Percentiles rank a stretch among this genome's conserved stretches.
Evolutionary conservation across 1,140 invertebrate genomes (phyloP).

Genomic region (Drosophila santomea): DNA sequence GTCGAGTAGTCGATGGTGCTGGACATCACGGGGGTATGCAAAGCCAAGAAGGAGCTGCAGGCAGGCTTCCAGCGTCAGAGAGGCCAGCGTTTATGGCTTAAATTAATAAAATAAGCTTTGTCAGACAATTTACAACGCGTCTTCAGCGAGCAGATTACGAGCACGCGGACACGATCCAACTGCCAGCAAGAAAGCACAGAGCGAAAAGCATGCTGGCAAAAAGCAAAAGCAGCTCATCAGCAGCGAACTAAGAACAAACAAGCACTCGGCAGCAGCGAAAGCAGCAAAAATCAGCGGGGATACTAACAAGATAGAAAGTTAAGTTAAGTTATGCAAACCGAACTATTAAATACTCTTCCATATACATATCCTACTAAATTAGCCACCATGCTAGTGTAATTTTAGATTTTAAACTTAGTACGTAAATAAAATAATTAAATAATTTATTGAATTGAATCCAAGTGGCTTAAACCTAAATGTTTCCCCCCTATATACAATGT

Average conservation of each 20-base stretch:
- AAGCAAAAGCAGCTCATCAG: not conserved
- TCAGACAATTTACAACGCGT: constrained; percentile 84
- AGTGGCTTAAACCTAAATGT: too few relatives aligned
- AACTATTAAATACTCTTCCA: not conserved
- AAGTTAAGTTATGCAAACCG: too few relatives aligned
- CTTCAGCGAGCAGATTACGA: constrained; percentile 84
- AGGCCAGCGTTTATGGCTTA: constrained; percentile 82
- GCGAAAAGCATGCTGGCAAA: not conserved
- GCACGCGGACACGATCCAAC: constrained; percentile 75
- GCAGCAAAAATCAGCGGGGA: constrained; percentile 11
- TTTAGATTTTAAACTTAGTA: too few relatives aligned
- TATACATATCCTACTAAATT: too few relatives aligned
- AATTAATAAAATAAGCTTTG: constrained; percentile 85
- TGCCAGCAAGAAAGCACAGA: constrained; percentile 6
- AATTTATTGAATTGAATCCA: too few relatives aligned
- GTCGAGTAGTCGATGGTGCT: not conserved
- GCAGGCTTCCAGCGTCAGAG: constrained; percentile 47
- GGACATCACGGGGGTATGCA: constrained; percentile 47
- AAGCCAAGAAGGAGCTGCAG: constrained; percentile 59
- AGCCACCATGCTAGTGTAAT: too few relatives aligned
- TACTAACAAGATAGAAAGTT: constrained; percentile 15
- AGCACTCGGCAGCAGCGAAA: not conserved
- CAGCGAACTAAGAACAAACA: constrained; percentile 9
- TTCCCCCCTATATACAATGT: too few relatives aligned
- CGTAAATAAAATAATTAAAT: too few relatives aligned